Percentiles rank a stretch among this genome's conserved stretches.
Conservation (phyloP, 2,113 vertebrate species). For the Columbina picui region DNA sequence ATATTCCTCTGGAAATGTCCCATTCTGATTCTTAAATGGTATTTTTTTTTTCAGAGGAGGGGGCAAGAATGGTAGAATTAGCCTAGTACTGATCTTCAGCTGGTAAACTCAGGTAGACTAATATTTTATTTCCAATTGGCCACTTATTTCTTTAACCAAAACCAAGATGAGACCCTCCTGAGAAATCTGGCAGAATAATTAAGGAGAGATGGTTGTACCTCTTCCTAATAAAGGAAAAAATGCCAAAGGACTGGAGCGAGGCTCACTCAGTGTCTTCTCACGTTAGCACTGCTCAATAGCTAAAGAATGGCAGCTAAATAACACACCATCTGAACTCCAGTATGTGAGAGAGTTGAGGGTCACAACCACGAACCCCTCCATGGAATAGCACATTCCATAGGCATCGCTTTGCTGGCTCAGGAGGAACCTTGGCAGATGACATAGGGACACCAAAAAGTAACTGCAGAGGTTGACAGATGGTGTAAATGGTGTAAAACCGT, state of each 20-base stretch:
- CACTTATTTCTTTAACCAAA: background rate
- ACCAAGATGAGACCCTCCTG: background rate
- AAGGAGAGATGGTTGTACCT: background rate
- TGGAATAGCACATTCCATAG: background rate
- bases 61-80: background rate
- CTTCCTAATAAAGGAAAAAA: background rate
- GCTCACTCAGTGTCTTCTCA: background rate
- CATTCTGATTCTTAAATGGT: background rate
- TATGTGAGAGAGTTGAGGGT: fast-evolving
- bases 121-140: background rate
- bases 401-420: background rate
- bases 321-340: background rate
- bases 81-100: background rate
- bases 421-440: background rate
- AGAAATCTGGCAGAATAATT: background rate
- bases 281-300: background rate
- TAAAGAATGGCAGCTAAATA: background rate
- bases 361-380: fast-evolving
- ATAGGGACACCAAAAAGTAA: background rate
- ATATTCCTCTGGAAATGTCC: slow-evolving; percentile 54
- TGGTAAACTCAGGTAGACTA: background rate
- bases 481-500: fast-evolving
- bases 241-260: background rate
- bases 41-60: slow-evolving; percentile 22
- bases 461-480: background rate